These are phyloP conservation scores for Pyrgus malvae DNA, from an alignment of 2,888 invertebrate genomes.

Conservation along the genomic window DNA sequence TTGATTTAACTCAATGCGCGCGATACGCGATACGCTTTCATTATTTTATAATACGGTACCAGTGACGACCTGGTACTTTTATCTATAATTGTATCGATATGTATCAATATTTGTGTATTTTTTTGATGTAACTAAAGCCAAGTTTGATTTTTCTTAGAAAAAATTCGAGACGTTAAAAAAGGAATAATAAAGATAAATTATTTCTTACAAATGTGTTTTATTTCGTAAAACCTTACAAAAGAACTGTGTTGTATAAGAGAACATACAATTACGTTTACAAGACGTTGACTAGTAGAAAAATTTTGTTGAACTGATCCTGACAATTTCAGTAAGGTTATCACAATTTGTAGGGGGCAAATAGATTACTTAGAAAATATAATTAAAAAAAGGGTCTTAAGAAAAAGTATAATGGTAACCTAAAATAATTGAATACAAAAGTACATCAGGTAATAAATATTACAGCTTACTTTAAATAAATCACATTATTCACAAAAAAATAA, in stretches of 20 bases:
- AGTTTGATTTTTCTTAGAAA: slow-evolving; percentile 80
- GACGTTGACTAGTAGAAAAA: neutral
- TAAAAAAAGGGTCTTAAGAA: neutral
- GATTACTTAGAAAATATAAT: no score
- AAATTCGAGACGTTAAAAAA: slow-evolving; percentile 77
- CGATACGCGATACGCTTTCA: slow-evolving; percentile 51
- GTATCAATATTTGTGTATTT: slow-evolving; percentile 78
- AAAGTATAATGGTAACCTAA: slow-evolving; percentile 31
- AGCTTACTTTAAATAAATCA: slow-evolving; percentile 28
- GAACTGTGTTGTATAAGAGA: neutral
- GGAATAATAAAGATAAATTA: slow-evolving; percentile 79
- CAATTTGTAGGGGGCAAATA: no score
- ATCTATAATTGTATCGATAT: slow-evolving; percentile 67
- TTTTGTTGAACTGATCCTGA: no score
- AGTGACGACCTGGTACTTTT: slow-evolving; percentile 58
- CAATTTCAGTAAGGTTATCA: no score
- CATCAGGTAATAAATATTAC: slow-evolving; percentile 27
- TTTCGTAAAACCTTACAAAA: slow-evolving; percentile 40
- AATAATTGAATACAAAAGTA: slow-evolving; percentile 14
- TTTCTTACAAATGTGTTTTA: slow-evolving; percentile 76
- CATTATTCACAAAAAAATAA: slow-evolving; percentile 12
- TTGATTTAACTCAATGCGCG: slow-evolving; percentile 45
- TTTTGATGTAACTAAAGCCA: slow-evolving; percentile 79
- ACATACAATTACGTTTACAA: neutral
- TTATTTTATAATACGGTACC: slow-evolving; percentile 49